Conservation (phyloP, 2,888 invertebrate genomes). For the Oxycera nigricornis region DNA sequence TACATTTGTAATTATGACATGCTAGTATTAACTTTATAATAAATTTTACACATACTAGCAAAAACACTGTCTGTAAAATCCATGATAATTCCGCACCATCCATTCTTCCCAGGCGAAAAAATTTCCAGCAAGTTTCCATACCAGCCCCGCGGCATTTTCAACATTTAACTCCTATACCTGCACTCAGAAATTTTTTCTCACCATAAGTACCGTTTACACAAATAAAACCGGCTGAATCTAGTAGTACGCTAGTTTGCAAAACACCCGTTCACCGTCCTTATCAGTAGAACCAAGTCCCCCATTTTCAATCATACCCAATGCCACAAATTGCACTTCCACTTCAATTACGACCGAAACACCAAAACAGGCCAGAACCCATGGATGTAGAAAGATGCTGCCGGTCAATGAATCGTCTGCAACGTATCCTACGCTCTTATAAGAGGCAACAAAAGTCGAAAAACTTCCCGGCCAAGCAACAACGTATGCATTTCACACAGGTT, state of each 20-base stretch:
- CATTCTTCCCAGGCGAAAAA: not conserved
- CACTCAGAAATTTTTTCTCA: constrained; percentile 26
- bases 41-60: too few species aligned
- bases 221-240: not conserved
- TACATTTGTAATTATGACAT: too few species aligned
- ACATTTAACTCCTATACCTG: not conserved
- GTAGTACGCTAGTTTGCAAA: not conserved
- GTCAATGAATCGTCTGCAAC: not conserved
- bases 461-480: not conserved
- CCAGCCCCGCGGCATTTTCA: not conserved
- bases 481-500: constrained; percentile 5
- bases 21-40: constrained; percentile 30
- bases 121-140: not conserved
- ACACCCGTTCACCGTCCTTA: not conserved
- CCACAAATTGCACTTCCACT: too few species aligned
- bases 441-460: not conserved
- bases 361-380: not conserved
- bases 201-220: not conserved
- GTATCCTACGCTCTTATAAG: not conserved
- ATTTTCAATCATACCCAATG: not conserved
- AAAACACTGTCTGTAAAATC: not conserved
- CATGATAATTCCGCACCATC: not conserved
- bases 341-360: not conserved
- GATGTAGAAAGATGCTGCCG: not conserved
- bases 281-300: not conserved